Conservation (phyloP, 2,888 invertebrate species). For the Eremobia ochroleuca region DNA sequence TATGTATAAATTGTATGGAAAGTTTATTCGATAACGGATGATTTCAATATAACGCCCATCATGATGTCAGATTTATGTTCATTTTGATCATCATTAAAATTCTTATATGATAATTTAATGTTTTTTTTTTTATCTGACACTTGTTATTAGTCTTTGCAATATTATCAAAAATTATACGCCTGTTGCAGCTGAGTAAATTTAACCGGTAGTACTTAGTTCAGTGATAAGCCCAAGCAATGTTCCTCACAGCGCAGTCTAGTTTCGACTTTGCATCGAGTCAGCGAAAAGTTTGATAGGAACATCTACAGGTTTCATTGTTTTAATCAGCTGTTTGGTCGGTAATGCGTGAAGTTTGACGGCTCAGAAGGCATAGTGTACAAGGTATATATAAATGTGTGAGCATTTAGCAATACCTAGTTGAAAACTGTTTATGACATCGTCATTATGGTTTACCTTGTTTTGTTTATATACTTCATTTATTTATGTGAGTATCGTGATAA, state of each 20-base stretch:
- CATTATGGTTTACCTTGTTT: slow-evolving; percentile 59
- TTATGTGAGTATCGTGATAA: slow-evolving; percentile 63
- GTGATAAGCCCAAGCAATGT: slow-evolving; percentile 51
- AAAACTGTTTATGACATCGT: slow-evolving; percentile 25
- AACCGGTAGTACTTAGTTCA: slow-evolving; percentile 17
- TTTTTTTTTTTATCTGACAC: background rate
- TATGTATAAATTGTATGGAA: background rate
- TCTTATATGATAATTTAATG: background rate
- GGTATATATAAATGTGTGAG: slow-evolving; percentile 52
- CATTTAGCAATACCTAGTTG: slow-evolving; percentile 34
- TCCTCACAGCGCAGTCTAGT: slow-evolving; percentile 35
- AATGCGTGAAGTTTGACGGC: slow-evolving; percentile 60
- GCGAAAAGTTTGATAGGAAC: slow-evolving; percentile 26
- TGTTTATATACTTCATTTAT: slow-evolving; percentile 45
- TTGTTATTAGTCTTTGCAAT: background rate
- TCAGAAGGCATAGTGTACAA: slow-evolving; percentile 53
- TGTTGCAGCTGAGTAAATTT: slow-evolving; percentile 17
- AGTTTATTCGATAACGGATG: slow-evolving; percentile 9
- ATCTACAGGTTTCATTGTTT: slow-evolving; percentile 70
- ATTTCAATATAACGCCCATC: slow-evolving; percentile 21
- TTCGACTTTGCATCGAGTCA: slow-evolving; percentile 18
- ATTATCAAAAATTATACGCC: slow-evolving; percentile 22
- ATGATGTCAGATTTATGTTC: slow-evolving; percentile 4
- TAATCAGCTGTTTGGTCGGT: slow-evolving; percentile 64
- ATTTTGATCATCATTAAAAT: slow-evolving; percentile 29